A percentile compares a stretch with the other conserved stretches of the same genome.
Evolutionary conservation across 2,888 invertebrate species (phyloP).

Genomic region (Dasypolia templi): DNA sequence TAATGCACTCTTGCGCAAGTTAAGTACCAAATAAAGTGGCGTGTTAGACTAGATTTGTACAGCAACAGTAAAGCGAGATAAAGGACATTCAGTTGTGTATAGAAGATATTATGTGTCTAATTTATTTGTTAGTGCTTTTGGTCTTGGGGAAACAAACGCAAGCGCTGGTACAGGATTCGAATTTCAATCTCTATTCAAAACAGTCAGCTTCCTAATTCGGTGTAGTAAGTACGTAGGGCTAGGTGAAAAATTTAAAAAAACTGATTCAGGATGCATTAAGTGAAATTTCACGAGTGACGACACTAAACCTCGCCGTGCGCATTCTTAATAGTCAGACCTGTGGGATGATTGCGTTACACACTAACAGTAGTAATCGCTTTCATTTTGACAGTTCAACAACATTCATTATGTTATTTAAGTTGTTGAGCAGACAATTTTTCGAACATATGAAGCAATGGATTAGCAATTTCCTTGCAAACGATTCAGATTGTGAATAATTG

Average conservation of each 20-base stretch:
- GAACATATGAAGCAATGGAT: too few relatives aligned
- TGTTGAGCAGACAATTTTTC: too few relatives aligned
- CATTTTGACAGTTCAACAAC: too few relatives aligned
- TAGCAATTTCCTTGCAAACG: too few relatives aligned
- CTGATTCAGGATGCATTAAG: too few relatives aligned
- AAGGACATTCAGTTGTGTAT: slow-evolving; percentile 31
- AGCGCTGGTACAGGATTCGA: background rate
- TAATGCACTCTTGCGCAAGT: slow-evolving; percentile 65
- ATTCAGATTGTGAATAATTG: too few relatives aligned
- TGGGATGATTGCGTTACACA: too few relatives aligned
- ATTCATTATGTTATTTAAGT: too few relatives aligned
- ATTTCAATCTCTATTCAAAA: slow-evolving; percentile 9
- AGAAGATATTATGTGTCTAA: slow-evolving; percentile 35
- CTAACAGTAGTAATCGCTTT: too few relatives aligned
- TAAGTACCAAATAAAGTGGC: slow-evolving; percentile 59
- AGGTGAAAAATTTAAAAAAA: background rate
- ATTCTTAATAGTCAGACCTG: background rate
- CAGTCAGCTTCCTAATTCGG: background rate
- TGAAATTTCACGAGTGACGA: background rate
- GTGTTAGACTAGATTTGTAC: slow-evolving; percentile 51
- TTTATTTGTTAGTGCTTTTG: slow-evolving; percentile 25
- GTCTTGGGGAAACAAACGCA: slow-evolving; percentile 4
- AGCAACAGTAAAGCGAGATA: slow-evolving; percentile 35
- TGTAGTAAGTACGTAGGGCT: background rate
- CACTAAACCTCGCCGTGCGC: background rate